Evolutionary conservation across 2,797 vertebrate species (phyloP).

Genomic region (Amblyraja radiata): DNA sequence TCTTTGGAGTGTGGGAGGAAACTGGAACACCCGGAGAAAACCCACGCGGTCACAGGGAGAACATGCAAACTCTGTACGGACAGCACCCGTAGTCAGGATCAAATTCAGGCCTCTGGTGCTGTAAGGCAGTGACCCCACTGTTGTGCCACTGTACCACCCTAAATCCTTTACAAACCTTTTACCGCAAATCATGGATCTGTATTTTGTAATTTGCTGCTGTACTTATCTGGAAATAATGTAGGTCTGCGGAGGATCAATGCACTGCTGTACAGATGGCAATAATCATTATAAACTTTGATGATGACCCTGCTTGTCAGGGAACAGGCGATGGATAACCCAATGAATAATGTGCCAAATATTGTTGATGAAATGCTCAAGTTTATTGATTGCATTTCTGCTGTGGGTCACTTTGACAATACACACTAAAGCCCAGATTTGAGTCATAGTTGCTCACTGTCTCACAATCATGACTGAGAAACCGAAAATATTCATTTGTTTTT

Average conservation of each 20-base stretch:
- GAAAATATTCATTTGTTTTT: neutral
- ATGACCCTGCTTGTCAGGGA: neutral
- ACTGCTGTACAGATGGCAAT: neutral
- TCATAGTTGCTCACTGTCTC: neutral
- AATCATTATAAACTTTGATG: neutral
- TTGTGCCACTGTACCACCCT: too few relatives aligned
- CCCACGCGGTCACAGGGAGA: too few relatives aligned
- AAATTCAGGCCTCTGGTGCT: too few relatives aligned
- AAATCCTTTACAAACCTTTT: too few relatives aligned
- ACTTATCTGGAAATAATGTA: neutral
- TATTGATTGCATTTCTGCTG: too few relatives aligned
- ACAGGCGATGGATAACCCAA: neutral
- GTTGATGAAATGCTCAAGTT: neutral
- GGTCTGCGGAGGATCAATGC: neutral
- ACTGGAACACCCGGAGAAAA: too few relatives aligned
- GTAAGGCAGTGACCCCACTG: too few relatives aligned
- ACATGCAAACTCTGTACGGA: too few relatives aligned
- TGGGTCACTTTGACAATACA: neutral
- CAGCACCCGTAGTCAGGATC: too few relatives aligned
- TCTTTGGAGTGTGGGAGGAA: too few relatives aligned
- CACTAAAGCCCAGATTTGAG: neutral
- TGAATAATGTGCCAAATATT: neutral
- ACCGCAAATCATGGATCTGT: neutral
- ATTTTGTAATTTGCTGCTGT: neutral
- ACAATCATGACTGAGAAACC: neutral